Evolutionary conservation across 2,797 vertebrate genomes (phyloP).

Genomic region (Mormyrops boulengeri): DNA sequence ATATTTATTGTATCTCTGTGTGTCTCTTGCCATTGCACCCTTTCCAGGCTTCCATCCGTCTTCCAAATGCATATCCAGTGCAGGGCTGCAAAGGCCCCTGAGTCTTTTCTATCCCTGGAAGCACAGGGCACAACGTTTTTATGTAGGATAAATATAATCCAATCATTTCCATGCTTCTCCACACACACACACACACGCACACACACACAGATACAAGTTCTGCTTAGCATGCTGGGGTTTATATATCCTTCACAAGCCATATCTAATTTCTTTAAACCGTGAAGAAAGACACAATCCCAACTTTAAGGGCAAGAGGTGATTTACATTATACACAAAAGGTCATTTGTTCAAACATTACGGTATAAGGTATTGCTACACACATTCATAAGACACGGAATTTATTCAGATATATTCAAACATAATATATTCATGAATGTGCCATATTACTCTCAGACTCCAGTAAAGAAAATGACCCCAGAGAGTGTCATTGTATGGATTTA

Average conservation of each 20-base stretch:
- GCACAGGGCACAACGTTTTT: not conserved
- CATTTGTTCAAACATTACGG: not conserved
- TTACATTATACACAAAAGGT: not conserved
- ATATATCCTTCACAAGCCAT: not conserved
- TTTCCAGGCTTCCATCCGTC: not conserved
- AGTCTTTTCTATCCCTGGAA: not conserved
- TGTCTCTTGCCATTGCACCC: not conserved
- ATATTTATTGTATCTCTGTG: not conserved
- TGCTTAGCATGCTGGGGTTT: not conserved
- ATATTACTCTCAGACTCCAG: not conserved
- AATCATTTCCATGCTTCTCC: not conserved
- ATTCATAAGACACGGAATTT: not conserved
- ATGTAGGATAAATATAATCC: not conserved
- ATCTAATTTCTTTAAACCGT: not conserved
- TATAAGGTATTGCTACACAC: not conserved
- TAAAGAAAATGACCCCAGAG: not conserved
- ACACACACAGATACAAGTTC: not conserved
- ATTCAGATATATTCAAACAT: slow-evolving; percentile 6
- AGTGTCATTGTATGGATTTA: slow-evolving; percentile 4
- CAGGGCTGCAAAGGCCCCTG: not conserved
- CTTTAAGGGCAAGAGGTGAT: not conserved
- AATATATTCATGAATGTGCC: not conserved
- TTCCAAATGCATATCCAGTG: not conserved
- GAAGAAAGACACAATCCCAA: not conserved
- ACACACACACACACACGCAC: not conserved